Conservation (phyloP, 2,888 invertebrate genomes). For the Eupithecia abbreviata region DNA sequence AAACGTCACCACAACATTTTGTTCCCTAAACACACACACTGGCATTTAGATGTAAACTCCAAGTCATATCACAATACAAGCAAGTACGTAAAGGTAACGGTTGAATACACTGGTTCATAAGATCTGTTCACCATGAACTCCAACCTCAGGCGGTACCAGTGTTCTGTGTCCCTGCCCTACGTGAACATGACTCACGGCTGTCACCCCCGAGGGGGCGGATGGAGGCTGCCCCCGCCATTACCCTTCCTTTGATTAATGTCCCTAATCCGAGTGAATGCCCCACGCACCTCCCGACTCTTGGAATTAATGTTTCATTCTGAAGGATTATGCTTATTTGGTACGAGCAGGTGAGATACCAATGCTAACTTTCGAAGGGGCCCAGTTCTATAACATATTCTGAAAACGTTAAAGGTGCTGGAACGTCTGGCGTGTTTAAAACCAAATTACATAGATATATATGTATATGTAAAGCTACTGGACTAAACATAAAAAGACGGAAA, state of each 20-base stretch:
- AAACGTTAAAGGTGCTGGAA: too few species aligned
- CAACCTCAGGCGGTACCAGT: not conserved
- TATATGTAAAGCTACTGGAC: too few species aligned
- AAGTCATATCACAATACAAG: not conserved
- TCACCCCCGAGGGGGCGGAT: slow-evolving; percentile 1
- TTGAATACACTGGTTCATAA: not conserved
- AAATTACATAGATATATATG: too few species aligned
- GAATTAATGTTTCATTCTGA: slow-evolving; percentile 6
- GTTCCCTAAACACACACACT: too few species aligned
- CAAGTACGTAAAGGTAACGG: not conserved
- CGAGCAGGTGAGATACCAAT: not conserved
- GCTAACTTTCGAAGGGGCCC: too few species aligned
- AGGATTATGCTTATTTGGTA: not conserved
- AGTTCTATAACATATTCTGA: too few species aligned
- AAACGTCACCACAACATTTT: too few species aligned
- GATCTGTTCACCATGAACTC: not conserved
- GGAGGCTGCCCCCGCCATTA: slow-evolving; percentile 42
- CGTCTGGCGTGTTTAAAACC: too few species aligned
- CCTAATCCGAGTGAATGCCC: slow-evolving; percentile 47
- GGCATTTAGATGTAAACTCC: too few species aligned
- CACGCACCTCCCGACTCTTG: slow-evolving; percentile 33
- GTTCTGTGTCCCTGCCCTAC: not conserved
- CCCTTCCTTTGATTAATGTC: slow-evolving; percentile 54
- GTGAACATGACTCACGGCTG: slow-evolving; percentile 1
- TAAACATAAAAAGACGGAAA: too few species aligned